phyloP scores from a whole-genome alignment of 2,888 invertebrate species.

The Heliconius sara region DNA sequence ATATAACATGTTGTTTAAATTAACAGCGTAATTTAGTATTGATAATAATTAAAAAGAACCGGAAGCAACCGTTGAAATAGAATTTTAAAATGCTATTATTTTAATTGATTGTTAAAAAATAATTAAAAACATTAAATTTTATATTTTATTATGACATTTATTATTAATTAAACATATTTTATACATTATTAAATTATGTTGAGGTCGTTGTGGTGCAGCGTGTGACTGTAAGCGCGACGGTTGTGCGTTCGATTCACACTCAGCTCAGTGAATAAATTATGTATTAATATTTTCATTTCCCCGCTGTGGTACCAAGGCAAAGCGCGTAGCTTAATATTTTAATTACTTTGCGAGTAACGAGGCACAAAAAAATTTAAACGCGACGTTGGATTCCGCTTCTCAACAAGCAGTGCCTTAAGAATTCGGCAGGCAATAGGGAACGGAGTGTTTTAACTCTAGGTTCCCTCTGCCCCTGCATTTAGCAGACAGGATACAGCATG shows the following conservation, averaged over 20 bases:
- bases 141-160: neutral
- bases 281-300: no score
- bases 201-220: no score
- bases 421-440: neutral
- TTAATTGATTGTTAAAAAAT: constrained; percentile 3
- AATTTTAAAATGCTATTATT: constrained; percentile 10
- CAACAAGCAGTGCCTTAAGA: neutral
- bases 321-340: no score
- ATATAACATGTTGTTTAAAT: neutral
- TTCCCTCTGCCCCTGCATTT: neutral
- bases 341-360: no score
- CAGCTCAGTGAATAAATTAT: no score
- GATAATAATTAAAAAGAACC: constrained; percentile 1
- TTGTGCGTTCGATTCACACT: no score
- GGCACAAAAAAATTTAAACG: no score
- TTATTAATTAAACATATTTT: no score
- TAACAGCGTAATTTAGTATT: neutral
- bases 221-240: no score
- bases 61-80: constrained; percentile 1
- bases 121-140: neutral
- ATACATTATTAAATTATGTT: no score
- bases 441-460: neutral
- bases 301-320: no score
- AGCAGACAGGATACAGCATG: neutral
- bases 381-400: neutral